Evolutionary conservation across 2,888 invertebrate species (phyloP).

Genomic region (Eugnorisma glareosa): DNA sequence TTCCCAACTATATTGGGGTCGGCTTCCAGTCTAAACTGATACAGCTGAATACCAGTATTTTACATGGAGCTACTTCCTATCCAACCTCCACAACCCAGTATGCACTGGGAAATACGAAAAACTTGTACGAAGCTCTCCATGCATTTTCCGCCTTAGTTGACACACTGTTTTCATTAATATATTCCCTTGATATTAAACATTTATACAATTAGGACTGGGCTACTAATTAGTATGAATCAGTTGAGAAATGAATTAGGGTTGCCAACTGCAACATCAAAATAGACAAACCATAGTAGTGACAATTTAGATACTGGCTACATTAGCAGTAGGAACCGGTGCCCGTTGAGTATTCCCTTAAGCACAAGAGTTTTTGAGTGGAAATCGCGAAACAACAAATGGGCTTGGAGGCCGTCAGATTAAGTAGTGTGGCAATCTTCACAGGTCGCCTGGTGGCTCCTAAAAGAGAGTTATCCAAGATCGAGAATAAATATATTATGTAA

Average conservation of each 20-base stretch:
- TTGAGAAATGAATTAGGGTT: conserved; percentile 41
- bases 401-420: neutral
- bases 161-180: conserved; percentile 7
- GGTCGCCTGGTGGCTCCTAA: neutral
- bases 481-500: neutral
- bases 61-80: neutral
- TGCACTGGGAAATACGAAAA: neutral
- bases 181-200: conserved; percentile 13
- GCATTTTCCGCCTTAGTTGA: neutral
- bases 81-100: neutral
- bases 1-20: neutral
- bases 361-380: neutral
- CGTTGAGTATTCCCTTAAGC: neutral
- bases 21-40: neutral
- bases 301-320: neutral
- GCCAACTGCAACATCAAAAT: neutral
- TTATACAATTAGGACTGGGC: conserved; percentile 25
- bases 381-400: neutral
- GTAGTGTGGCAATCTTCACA: neutral
- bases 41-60: neutral
- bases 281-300: neutral
- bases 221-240: conserved; percentile 40
- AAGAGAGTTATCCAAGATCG: neutral
- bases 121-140: neutral
- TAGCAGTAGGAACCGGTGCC: too few relatives aligned